Evolutionary conservation across 2,888 invertebrate genomes (phyloP).

Genomic region (Dendrolimus houi): DNA sequence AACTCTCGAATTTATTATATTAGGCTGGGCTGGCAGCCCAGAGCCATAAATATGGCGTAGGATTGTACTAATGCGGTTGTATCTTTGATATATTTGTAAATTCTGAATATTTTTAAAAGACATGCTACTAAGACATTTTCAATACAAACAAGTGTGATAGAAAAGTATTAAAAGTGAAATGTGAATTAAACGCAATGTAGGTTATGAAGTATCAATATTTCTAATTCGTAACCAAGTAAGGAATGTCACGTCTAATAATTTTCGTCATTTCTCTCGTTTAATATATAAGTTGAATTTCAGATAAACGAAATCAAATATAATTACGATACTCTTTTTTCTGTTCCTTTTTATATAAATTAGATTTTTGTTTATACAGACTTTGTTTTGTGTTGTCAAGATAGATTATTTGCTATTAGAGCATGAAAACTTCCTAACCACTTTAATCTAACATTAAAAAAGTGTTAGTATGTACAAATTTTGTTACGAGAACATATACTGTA

Average conservation of each 20-base stretch:
- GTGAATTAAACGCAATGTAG: constrained; percentile 67
- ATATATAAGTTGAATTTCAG: constrained; percentile 35
- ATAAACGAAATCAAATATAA: constrained; percentile 35
- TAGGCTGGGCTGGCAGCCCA: constrained; percentile 12
- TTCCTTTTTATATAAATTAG: constrained; percentile 10
- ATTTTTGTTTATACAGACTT: constrained; percentile 14
- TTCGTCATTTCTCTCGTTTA: constrained; percentile 17
- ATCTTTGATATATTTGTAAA: constrained; percentile 58
- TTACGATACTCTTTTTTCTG: constrained; percentile 18
- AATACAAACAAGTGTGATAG: constrained; percentile 37
- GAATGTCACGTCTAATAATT: constrained; percentile 29
- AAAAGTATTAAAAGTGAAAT: constrained; percentile 50
- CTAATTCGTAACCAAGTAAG: constrained; percentile 36
- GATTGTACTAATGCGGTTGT: constrained; percentile 62
- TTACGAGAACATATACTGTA: no score
- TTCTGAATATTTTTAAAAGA: constrained; percentile 55
- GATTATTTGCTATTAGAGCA: constrained; percentile 16
- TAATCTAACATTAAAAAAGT: no score
- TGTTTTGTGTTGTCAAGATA: constrained; percentile 45
- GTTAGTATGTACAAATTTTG: no score
- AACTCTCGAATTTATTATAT: neutral
- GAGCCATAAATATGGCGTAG: constrained; percentile 65
- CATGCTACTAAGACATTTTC: constrained; percentile 41
- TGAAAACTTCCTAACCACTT: neutral
- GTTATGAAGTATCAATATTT: constrained; percentile 32